Evolutionary conservation across 2,888 invertebrate species (phyloP), one percentile per base, ranked within the genome.

Genomic region (Cyaniris semiargus): DNA sequence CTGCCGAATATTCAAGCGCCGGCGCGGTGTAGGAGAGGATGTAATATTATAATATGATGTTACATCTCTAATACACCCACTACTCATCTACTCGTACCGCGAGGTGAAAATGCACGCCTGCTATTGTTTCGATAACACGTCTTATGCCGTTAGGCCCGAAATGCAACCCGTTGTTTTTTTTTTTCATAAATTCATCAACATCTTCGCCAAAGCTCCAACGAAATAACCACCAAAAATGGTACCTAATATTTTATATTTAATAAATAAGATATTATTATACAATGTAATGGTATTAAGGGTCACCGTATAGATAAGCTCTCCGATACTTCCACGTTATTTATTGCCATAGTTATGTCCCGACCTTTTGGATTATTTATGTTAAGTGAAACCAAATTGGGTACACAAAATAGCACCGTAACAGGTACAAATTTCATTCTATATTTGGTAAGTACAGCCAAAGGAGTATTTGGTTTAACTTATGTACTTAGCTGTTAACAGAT

Each of bases 281-380:
- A 66, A 78, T 70, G 79, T 81, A 81, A 82, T 80, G 80, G 79
- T 79, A 78, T 79, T 80, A 80, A 81, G 81, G 81, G 81, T 82
- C 79, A 78, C 80, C 78, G 76, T 75, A 80, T 75, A 79, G 81
- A 81, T 83, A 82, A 81, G 80, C 78, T 79, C 80, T 76, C 76
- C 79, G 80, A 81, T 83, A 81, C 80, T 81, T 81, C 78, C 80
- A 34, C 78, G 80, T 81, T 81, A 82, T 82, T 83, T 83, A 81
- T 81, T 78, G 76, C 79, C 79, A 79, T 80, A 81, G 81, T 81
- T 81, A 80, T 80, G 78, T 78, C 80, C 79, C 78, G 77, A 80
- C 79, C 79, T 80, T 81, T 79, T 74, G 76, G 79, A 81, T 81
- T 81, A 81, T 78, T 78, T 79, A 78, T 78, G 78, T 78, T 79